These are phyloP conservation scores for Ceyx cyanopectus DNA, from an alignment of 2,113 vertebrate genomes.

Conservation along the genomic window DNA sequence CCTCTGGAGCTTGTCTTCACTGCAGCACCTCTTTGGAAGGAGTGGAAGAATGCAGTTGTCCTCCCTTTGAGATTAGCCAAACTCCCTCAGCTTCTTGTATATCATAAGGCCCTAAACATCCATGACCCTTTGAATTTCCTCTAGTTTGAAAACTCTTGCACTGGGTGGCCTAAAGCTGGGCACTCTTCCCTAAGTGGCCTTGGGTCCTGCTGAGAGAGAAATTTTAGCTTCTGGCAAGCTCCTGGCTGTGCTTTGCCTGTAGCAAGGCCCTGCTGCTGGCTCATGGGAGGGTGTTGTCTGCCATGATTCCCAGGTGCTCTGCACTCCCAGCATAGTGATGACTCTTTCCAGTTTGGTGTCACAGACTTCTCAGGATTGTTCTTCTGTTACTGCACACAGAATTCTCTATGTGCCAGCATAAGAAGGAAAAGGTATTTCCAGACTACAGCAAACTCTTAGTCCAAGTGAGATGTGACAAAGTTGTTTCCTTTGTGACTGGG, in stretches of 20 bases:
- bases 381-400: not conserved
- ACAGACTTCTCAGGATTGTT: not conserved
- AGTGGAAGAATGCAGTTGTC: not conserved
- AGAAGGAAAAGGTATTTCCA: not conserved
- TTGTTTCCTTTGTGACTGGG: not conserved
- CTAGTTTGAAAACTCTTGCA: not conserved
- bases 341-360: not conserved
- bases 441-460: not conserved
- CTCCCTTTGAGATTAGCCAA: not conserved
- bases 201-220: not conserved
- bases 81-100: not conserved
- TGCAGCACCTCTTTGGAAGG: accelerated
- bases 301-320: not conserved
- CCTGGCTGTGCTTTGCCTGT: not conserved
- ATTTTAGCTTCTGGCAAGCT: too few relatives aligned
- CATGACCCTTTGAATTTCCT: not conserved
- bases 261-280: not conserved
- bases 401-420: not conserved
- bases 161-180: not conserved
- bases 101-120: not conserved
- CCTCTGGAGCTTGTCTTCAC: not conserved
- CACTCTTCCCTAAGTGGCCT: not conserved
- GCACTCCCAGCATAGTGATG: not conserved
- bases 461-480: not conserved
- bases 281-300: not conserved